phyloP scores from a whole-genome alignment of 2,888 invertebrate species.

The Harpalus rufipes region DNA sequence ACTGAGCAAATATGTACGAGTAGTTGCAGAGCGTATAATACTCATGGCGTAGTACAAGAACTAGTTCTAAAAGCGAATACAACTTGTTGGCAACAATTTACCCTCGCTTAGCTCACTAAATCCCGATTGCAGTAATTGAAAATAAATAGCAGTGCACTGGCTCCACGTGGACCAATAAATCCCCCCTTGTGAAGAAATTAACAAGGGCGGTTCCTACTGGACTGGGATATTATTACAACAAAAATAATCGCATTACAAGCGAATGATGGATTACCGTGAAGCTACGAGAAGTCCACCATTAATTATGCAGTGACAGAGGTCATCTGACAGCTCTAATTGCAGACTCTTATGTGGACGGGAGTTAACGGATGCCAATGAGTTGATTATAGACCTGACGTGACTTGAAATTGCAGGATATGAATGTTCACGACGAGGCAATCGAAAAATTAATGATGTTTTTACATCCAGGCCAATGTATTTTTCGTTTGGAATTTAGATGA shows the following conservation, averaged over 20 bases:
- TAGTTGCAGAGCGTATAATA: not conserved
- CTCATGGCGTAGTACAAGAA: not conserved
- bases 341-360: constrained; percentile 24
- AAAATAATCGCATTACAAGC: constrained; percentile 45
- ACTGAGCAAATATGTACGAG: no score
- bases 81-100: constrained; percentile 4
- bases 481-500: constrained; percentile 30
- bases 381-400: constrained; percentile 27
- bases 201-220: not conserved
- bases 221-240: constrained; percentile 17
- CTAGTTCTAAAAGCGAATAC: not conserved
- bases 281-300: constrained; percentile 27
- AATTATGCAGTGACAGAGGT: constrained; percentile 52
- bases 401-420: constrained; percentile 3
- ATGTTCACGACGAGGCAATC: not conserved
- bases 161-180: constrained; percentile 21
- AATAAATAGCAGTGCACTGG: constrained; percentile 21
- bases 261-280: constrained; percentile 36
- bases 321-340: constrained; percentile 53
- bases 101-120: not conserved
- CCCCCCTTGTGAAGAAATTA: constrained; percentile 16
- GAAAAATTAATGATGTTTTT: constrained; percentile 47
- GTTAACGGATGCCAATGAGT: constrained; percentile 32
- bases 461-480: constrained; percentile 38
- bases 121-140: constrained; percentile 33